Percentiles rank a stretch among this genome's conserved stretches.
Evolutionary conservation across 2,113 vertebrate species (phyloP).

Genomic region (Aptenodytes forsteri): DNA sequence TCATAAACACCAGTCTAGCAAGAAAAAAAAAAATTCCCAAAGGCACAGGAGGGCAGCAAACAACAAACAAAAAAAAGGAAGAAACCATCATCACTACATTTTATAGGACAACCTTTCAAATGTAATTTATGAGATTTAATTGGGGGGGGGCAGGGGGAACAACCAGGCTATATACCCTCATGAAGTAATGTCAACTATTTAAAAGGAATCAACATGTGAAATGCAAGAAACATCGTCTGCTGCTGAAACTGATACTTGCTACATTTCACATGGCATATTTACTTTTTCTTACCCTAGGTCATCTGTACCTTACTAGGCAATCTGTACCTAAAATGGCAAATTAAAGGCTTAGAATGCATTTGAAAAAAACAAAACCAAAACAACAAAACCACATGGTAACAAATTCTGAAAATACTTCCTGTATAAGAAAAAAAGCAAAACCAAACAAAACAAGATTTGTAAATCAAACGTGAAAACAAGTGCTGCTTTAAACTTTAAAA

Average conservation of each 20-base stretch:
- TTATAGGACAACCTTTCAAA: slow-evolving; percentile 44
- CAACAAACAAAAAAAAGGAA: not conserved
- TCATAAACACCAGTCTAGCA: slow-evolving; percentile 44
- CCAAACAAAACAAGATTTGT: not conserved
- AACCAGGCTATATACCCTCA: slow-evolving; percentile 4
- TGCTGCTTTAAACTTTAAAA: slow-evolving; percentile 42
- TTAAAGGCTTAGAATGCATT: slow-evolving; percentile 63
- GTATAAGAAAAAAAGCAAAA: not conserved
- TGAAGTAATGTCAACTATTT: not conserved
- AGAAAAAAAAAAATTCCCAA: not conserved
- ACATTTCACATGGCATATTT: slow-evolving; percentile 11
- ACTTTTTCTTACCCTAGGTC: not conserved
- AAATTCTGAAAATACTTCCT: slow-evolving; percentile 47
- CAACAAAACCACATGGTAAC: slow-evolving; percentile 24
- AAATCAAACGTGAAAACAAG: slow-evolving; percentile 37
- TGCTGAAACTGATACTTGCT: not conserved
- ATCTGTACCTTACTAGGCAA: slow-evolving; percentile 25
- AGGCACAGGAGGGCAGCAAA: slow-evolving; percentile 72
- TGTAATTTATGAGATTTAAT: not conserved
- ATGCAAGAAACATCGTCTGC: slow-evolving; percentile 12
- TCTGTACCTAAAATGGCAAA: slow-evolving; percentile 33
- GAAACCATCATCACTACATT: slow-evolving; percentile 14
- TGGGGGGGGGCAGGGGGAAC: not conserved
- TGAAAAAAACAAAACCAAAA: not conserved
- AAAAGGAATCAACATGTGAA: slow-evolving; percentile 2